Evolutionary conservation across 2,797 vertebrate species (phyloP), one percentile per base, ranked within the genome.

Genomic region (Pseudomugil gertrudae): DNA sequence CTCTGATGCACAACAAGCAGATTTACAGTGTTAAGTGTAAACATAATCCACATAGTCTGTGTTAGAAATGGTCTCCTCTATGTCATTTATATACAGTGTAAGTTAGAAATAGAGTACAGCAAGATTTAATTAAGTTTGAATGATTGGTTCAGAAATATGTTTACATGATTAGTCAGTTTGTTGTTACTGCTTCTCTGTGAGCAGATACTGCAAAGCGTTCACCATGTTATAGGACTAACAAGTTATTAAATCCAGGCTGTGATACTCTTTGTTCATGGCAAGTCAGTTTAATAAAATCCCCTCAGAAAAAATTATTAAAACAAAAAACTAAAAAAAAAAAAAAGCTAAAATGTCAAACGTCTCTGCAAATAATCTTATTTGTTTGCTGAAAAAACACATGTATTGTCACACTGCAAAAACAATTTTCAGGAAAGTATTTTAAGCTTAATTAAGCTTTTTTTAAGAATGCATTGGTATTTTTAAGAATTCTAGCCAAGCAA

Each of bases 21-120:
- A 81, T 78, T 62, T 59, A 75, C 21, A n/a, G 27, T 57, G 48
- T 60, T 30, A 78, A 30, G 66, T 79, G 58, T 65, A 67, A 79
- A 84, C 6, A 43, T 19, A 75, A 45, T 51, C 0, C 57, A 57
- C 47, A 69, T 24, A 60, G 69, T 66, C 10, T 53, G 47, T 76
- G 17, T 57, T 57, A 51, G 55, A 54, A 61, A 57, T 73, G 6
- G 57, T 36, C 57, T 60, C 72, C 71, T 75, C 19, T 63, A 63
- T 65, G 40, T 68, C 27, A 26, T 72, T 51, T 88, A 86, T 86
- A 24, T 84, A 87, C 82, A 86, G 76, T 78, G 66, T 53, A 78
- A 27, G 54, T 78, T 21, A 45, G 62, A 74, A 30, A 56, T 45
- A 66, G 50, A 60, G 63, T 65, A 62, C 65, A 74, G 27, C 13